Evolutionary conservation across 2,797 vertebrate genomes (phyloP), one percentile per base, ranked within the genome.

Genomic region (Menidia menidia): DNA sequence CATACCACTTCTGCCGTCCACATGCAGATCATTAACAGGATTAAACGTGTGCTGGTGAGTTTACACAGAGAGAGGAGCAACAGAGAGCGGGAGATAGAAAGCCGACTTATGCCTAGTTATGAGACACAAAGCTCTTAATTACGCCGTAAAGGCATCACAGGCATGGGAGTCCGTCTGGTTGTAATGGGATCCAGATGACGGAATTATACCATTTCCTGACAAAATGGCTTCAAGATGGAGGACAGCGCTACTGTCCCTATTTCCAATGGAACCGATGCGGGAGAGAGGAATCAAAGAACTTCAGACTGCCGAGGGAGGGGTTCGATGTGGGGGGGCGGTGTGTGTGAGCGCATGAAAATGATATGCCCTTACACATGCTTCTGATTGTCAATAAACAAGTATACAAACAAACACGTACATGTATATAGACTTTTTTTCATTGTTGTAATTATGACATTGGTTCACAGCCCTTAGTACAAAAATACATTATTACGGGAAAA

Each of bases 101-200:
- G 60, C 67, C 51, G 64, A 86, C 82, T 85, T 82, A 84, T 68
- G 82, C 76, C 78, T 75, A 68, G 74, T 81, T 88, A 71, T 73
- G 83, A 87, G 85, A 90, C 87, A 85, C 88, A 89, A 88, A 92
- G 83, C 73, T 88, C 86, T 88, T 94, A 93, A 93, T 94, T 93
- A 93, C 89, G 89, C 82, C 82, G 80, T 84, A 73, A 65, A 82
- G 84, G 80, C 86, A 85, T 92, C 84, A 75, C 85, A 90, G 87
- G 82, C 89, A 87, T 82, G 87, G 85, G 80, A 88, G 79, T 64
- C 82, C 14, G 87, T 78, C 77, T 41, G 75, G 71, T 82, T 83
- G 88, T 90, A 94, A 94, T 92, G 83, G 88, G 88, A 93, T 91
- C 91, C 94, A 95, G 94, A 95, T 92, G 93, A 92, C 79, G 80